These are phyloP conservation scores for Liparis tanakae DNA, from an alignment of 2,797 vertebrate genomes.

Conservation along the genomic window DNA sequence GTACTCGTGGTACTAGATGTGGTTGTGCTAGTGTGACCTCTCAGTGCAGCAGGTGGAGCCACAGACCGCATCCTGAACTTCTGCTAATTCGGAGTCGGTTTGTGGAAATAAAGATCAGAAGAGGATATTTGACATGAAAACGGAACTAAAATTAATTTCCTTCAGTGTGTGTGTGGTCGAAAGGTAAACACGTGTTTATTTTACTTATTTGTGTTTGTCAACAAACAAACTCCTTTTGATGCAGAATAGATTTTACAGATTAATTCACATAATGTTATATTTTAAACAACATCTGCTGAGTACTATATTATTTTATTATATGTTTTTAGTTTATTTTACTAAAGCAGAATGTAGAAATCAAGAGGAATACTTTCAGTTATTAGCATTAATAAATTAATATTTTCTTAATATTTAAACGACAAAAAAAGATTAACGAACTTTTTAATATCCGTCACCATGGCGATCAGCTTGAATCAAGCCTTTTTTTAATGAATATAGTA, in stretches of 20 bases:
- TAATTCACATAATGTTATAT: not conserved
- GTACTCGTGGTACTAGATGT: not conserved
- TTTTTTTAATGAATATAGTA: not conserved
- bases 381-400: not conserved
- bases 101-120: not conserved
- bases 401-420: not conserved
- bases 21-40: not conserved
- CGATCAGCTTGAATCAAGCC: not conserved
- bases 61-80: constrained; percentile 9
- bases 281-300: not conserved
- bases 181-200: not conserved
- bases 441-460: not conserved
- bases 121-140: not conserved
- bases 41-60: constrained; percentile 36
- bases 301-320: not conserved
- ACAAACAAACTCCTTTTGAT: not conserved
- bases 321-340: not conserved
- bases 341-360: not conserved
- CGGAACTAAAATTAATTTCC: not conserved
- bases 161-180: not conserved
- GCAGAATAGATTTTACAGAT: not conserved
- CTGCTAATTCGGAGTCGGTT: not conserved
- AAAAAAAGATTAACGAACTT: not conserved
- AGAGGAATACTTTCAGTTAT: not conserved
- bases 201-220: not conserved